These are phyloP conservation scores for Colletes latitarsis DNA, from an alignment of 1,140 invertebrate genomes.

Conservation along the genomic window DNA sequence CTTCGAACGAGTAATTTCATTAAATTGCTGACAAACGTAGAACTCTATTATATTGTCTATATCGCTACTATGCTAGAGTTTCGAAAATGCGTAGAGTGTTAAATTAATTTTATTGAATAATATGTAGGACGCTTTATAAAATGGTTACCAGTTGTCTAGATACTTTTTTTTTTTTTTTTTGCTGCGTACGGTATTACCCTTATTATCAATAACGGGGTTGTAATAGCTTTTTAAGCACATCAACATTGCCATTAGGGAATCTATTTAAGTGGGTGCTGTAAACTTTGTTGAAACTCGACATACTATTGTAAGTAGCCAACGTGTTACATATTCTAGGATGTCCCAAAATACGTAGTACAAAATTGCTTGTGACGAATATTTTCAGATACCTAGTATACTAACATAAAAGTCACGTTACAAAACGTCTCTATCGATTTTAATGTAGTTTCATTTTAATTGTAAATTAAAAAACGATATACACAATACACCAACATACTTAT, in stretches of 20 bases:
- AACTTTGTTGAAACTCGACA: background rate
- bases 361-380: background rate
- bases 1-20: conserved; percentile 17
- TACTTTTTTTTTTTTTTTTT: background rate
- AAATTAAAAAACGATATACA: conserved; percentile 14
- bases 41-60: conserved; percentile 25
- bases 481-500: background rate
- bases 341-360: background rate
- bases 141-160: conserved; percentile 5
- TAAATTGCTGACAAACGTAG: background rate
- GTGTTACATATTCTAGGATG: background rate
- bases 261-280: background rate
- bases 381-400: background rate
- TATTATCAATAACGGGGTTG: conserved; percentile 13
- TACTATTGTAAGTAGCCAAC: too few relatives aligned
- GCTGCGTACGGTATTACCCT: background rate
- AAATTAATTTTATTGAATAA: conserved; percentile 22
- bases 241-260: background rate
- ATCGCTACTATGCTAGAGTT: background rate
- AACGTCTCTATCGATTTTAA: background rate
- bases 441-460: conserved; percentile 10
- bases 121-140: conserved; percentile 31
- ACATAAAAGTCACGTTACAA: background rate
- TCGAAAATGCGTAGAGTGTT: background rate
- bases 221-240: conserved; percentile 20